phyloP scores from a whole-genome alignment of 2,888 invertebrate species.

The Thyatira batis region DNA sequence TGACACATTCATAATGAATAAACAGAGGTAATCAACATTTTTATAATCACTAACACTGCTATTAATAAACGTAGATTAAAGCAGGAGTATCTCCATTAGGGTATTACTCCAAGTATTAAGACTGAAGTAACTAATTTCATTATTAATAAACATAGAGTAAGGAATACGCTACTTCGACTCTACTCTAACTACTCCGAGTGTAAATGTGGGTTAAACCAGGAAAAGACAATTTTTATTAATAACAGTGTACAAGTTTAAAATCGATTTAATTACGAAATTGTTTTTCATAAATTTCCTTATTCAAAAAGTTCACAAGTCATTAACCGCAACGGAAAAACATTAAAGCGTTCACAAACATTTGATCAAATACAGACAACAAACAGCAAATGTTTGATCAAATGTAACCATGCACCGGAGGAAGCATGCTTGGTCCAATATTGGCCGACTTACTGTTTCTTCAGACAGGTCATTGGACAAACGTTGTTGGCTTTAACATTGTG shows the following conservation, averaged over 20 bases:
- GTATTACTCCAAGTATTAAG: no score
- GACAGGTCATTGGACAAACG: constrained; percentile 98
- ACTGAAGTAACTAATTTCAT: no score
- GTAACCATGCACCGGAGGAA: constrained; percentile 19
- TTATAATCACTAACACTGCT: no score
- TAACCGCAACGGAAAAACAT: constrained; percentile 24
- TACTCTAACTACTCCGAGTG: no score
- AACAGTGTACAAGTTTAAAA: no score
- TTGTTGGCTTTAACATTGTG: constrained; percentile 99
- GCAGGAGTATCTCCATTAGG: no score
- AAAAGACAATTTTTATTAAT: no score
- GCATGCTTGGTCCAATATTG: constrained; percentile 35
- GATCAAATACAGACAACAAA: constrained; percentile 1
- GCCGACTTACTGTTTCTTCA: constrained; percentile 98
- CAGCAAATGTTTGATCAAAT: constrained; percentile 14
- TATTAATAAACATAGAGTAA: no score
- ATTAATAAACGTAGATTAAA: no score
- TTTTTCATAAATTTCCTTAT: constrained; percentile 1
- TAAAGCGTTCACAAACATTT: constrained; percentile 7
- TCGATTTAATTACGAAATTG: background rate
- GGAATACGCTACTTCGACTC: no score
- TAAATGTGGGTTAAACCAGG: no score
- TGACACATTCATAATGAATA: background rate
- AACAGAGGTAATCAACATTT: background rate
- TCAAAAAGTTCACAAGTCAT: constrained; percentile 28